Base-by-base conservation (phyloP, 2,797 vertebrate genomes). In the Galaxias olidus region DNA sequence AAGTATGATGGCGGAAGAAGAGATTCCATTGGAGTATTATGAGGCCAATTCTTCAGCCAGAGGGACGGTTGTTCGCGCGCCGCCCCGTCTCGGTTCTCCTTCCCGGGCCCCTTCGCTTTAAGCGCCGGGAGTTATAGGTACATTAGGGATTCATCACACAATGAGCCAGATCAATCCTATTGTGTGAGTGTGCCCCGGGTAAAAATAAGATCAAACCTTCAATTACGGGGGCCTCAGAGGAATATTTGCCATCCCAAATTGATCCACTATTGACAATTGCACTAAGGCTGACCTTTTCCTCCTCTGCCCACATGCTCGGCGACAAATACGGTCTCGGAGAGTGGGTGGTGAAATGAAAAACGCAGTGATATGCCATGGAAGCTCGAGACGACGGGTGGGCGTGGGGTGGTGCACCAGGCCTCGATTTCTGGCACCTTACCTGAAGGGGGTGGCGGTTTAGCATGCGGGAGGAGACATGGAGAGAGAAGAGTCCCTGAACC, bases 101-200 rank as follows among this genome's bases (percentile, higher is more conserved):
- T 81, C 74, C 79, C 75, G 82, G 79, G 86, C 86, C 83, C 84
- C 87, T 82, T 78, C 80, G 79, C 79, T 85, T 88, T 83, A 86
- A 84, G 80, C 80, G 68, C 74, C 66, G 81, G 84, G 86, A 88
- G 85, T 90, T 91, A 92, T 91, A 79, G 88, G 84, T 89, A 89
- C 88, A 90, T 92, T 90, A 90, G 90, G 89, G 88, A 89, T 88
- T 89, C 87, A 90, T 91, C 86, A 88, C 82, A 86, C 85, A 82
- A 84, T 88, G 86, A 90, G 78, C 30, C 69, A 66, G 88, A 90
- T 89, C 84, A 87, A 85, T 89, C 88, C 82, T 73, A 75, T 88
- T 84, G 83, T 86, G 83, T 64, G 87, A 89, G 89, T 89, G 87
- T 83, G 89, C 86, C 80, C 54, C 65, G 84, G 85, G 80, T 85